Evolutionary conservation across 2,797 vertebrate genomes (phyloP).

Genomic region (Urosaurus nigricauda): DNA sequence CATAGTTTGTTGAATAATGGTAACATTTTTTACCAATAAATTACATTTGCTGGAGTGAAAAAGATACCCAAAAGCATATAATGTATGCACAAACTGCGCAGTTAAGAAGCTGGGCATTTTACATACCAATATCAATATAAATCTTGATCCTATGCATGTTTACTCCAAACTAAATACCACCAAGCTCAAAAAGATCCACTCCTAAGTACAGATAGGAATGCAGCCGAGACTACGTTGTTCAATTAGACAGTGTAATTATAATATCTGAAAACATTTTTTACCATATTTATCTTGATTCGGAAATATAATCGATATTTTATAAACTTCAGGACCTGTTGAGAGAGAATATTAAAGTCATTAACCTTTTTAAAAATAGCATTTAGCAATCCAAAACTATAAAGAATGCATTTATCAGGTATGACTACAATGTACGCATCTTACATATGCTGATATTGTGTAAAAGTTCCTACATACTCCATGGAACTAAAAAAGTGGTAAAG

Average conservation of each 20-base stretch:
- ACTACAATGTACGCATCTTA: neutral
- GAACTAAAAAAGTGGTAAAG: neutral
- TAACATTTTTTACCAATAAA: no score
- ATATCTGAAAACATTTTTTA: slow-evolving; percentile 69
- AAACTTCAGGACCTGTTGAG: slow-evolving; percentile 65
- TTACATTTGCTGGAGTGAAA: no score
- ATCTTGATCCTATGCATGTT: no score
- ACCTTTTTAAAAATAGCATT: neutral
- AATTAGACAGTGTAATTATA: neutral
- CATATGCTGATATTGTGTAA: neutral
- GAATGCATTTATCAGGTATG: neutral
- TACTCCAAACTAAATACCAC: no score
- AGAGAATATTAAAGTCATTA: slow-evolving; percentile 11
- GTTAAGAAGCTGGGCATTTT: no score
- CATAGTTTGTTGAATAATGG: no score
- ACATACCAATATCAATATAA: no score
- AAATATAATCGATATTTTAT: slow-evolving; percentile 80
- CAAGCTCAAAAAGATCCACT: no score
- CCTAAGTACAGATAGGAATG: no score
- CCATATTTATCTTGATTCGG: slow-evolving; percentile 86
- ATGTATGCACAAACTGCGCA: no score
- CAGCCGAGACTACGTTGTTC: neutral
- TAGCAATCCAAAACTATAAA: neutral
- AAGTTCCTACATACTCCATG: no score
- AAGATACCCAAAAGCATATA: no score